Base-by-base conservation (phyloP, 35 echinoderm and acorn worm species). In the Anneissia japonica region DNA sequence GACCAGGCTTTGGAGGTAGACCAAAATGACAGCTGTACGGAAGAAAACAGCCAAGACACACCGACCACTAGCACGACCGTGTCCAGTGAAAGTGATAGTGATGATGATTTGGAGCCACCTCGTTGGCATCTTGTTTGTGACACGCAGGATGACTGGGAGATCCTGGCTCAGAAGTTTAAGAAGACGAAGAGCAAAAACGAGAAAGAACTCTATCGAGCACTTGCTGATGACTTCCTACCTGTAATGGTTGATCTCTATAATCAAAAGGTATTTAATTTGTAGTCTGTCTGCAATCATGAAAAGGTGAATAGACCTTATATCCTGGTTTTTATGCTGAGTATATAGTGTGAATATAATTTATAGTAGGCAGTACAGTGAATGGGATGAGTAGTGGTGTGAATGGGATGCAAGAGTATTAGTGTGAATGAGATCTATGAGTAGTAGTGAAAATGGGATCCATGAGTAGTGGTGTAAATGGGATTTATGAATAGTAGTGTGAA, bases 101-200 rank as follows among this genome's bases (percentile, higher is more conserved):
- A 97, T 73, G 94, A 96, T 80, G 88, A 93, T 21, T 51, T 82
- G 32, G 94, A 97, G 45, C 46, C 91, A 36, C 74, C 90, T 30
- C 87, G 91, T 34, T 97, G 94, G 94, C 88, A 92, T 82, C 41
- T 97, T n/a, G 75, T 97, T 7, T 97, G 94, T 31, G 81, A 97
- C 37, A 85, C 94, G 3, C 84, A 89, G 38, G 94, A 97, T 30
- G 94, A 97, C 55, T 99, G 96, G 91, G 73, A 94, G 16, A 13
- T 17, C 0, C 75, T 99, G 31, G 83, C 96, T 0, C 89, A 94
- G 17, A 89, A 81, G 36, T 94, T 99, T 86, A 93, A 92, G 84
- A 89, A 90, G 40, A 90, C 74, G 7, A 94, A 87, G 79, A 32
- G 77, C 16, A 91, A 89, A 40, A 89, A 87, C 82, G 96, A 99